A percentile compares a stretch with the other conserved stretches of the same genome.
Conservation (phyloP, 2,113 vertebrate genomes). For the Dromiciops gliroides region DNA sequence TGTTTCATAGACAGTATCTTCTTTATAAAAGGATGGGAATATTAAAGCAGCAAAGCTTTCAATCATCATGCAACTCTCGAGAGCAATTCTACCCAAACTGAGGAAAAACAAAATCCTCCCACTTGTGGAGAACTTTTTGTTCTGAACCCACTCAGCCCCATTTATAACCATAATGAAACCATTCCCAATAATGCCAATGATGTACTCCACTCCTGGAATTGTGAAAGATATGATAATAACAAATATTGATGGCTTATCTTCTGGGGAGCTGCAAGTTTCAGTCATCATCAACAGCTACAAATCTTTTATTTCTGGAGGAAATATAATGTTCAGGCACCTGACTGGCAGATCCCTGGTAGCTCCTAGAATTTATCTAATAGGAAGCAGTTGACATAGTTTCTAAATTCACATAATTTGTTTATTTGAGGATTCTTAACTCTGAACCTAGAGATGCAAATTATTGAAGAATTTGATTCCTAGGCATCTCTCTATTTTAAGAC, state of each 20-base stretch:
- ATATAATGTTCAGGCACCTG: neutral
- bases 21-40: neutral
- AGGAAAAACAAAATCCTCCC: constrained; percentile 65
- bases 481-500: constrained; percentile 29
- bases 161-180: constrained; percentile 53
- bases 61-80: constrained; percentile 59
- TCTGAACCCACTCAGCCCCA: constrained; percentile 57
- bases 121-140: constrained; percentile 30
- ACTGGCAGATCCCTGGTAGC: neutral
- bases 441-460: constrained; percentile 65
- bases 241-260: neutral
- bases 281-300: constrained; percentile 26
- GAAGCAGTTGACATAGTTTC: constrained; percentile 36
- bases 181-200: constrained; percentile 43
- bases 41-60: constrained; percentile 21
- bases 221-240: neutral
- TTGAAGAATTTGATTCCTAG: constrained; percentile 46
- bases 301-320: neutral
- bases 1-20: neutral
- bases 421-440: constrained; percentile 44
- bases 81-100: constrained; percentile 53
- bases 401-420: constrained; percentile 70
- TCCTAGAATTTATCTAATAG: neutral
- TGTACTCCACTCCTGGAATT: constrained; percentile 11
- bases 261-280: neutral